phyloP scores from a whole-genome alignment of 2,797 vertebrate species.

The Gymnoscopelus braueri region DNA sequence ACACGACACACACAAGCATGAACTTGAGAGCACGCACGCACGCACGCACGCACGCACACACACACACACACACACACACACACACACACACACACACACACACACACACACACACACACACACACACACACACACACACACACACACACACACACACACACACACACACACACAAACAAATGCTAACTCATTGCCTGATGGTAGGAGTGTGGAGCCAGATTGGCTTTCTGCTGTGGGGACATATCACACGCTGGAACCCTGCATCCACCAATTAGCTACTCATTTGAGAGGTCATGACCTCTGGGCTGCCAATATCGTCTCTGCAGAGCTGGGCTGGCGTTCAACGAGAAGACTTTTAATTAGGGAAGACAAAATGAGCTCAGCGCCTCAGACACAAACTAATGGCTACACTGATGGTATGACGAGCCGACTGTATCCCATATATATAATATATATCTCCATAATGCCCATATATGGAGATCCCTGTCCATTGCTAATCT shows the following conservation, averaged over 20 bases:
- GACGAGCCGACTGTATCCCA: too few species aligned
- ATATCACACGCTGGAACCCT: conserved; percentile 22
- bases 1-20: too few species aligned
- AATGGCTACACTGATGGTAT: background rate
- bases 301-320: conserved; percentile 18
- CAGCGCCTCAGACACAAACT: conserved; percentile 1
- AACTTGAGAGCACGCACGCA: too few species aligned
- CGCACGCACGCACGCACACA: too few species aligned
- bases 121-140: conserved; percentile 34
- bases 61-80: too few species aligned
- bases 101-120: conserved; percentile 9
- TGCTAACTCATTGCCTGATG: conserved; percentile 42
- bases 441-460: too few species aligned
- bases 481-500: too few species aligned
- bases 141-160: conserved; percentile 18
- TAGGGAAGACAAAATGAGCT: conserved; percentile 17
- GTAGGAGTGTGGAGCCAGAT: conserved; percentile 17
- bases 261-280: conserved; percentile 54
- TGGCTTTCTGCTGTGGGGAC: conserved; percentile 21
- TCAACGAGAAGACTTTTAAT: conserved; percentile 37
- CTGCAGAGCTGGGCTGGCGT: conserved; percentile 9
- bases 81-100: too few species aligned
- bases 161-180: conserved; percentile 29
- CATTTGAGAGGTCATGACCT: conserved; percentile 54
- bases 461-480: too few species aligned